Percentiles rank a stretch among this genome's conserved stretches.
Evolutionary conservation across 2,888 invertebrate genomes (phyloP).

Genomic region (Leucozona laternaria): DNA sequence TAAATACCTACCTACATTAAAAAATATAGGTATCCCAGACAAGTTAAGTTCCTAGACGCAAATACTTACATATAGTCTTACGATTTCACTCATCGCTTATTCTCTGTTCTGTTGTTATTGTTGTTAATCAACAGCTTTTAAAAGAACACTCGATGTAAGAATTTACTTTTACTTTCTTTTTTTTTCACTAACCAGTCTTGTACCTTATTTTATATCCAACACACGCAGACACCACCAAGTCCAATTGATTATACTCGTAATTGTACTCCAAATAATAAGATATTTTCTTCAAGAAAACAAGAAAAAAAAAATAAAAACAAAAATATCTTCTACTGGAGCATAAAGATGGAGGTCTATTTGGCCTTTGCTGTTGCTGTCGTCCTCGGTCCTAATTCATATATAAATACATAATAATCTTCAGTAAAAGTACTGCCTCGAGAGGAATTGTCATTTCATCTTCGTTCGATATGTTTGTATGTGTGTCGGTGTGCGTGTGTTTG

Average conservation of each 20-base stretch:
- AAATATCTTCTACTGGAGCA: not conserved
- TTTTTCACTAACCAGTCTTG: not conserved
- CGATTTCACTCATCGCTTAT: not conserved
- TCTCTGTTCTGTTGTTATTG: not conserved
- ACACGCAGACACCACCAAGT: constrained; percentile 9
- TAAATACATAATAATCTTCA: constrained; percentile 61
- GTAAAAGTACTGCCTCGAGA: constrained; percentile 54
- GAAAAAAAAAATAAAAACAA: not conserved
- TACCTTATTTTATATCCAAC: constrained; percentile 2
- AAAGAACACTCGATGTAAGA: not conserved
- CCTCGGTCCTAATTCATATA: constrained; percentile 42
- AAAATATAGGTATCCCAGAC: not conserved
- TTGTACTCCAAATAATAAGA: constrained; percentile 49
- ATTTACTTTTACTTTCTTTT: not conserved
- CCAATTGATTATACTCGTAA: constrained; percentile 55
- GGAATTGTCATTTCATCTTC: constrained; percentile 36
- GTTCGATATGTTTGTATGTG: not conserved
- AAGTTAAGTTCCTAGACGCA: not conserved
- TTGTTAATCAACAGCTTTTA: constrained; percentile 13
- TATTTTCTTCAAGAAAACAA: constrained; percentile 33
- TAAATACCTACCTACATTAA: not conserved
- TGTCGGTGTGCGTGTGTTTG: constrained; percentile 10
- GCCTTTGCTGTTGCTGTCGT: constrained; percentile 16
- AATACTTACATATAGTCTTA: not conserved
- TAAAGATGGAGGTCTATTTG: constrained; percentile 22